Base-by-base conservation (phyloP, 1,140 invertebrate species). In the Drosophila kanapiae region DNA sequence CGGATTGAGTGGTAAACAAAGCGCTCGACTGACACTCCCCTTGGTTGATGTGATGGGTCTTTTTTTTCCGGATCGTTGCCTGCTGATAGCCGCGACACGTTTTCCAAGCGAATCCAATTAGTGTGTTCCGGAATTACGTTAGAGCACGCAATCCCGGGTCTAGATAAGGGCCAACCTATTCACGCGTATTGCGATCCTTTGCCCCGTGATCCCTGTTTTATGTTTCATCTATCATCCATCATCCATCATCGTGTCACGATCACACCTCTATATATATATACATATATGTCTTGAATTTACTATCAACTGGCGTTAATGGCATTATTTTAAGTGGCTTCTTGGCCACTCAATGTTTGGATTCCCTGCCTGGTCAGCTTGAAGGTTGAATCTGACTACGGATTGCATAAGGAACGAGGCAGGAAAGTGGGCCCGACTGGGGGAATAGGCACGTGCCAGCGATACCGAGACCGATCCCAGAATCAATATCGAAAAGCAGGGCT, bases 1-100 rank as follows among this genome's bases (percentile, higher is more conserved):
- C 67, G 18, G 14, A 27, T 33, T 27, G 53, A 76, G 76, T 83
- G 71, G 81, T 83, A 83, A 83, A 83, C 80, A 83, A 82, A 79
- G 42, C 76, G 70, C 76, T 83, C 76, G 45, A 81, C 56, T 65
- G 64, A 70, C 76, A 53, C 61, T 61, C 31, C 51, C 63, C 43
- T 63, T 56, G 38, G n/a, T n/a, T n/a, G 43, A 42, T 60, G 40
- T 33, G 62, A 67, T 68, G 48, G 33, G 16, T 40, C 38, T 57
- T 18, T 43, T 64, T 58, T 42, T 37, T 11, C 29, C 61, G 64
- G 69, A 75, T 79, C 56, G 48, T 10, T 49, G 29, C 35, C 38
- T 54, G 61, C 38, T 59, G 75, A 82, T 87, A 78, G 75, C 27
- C 18, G 56, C 45, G 35, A 74, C 82, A 85, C 75, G 82, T 81